These are phyloP conservation scores for Drosophila punjabiensis DNA, from an alignment of 1,140 invertebrate species.

Conservation along the genomic window DNA sequence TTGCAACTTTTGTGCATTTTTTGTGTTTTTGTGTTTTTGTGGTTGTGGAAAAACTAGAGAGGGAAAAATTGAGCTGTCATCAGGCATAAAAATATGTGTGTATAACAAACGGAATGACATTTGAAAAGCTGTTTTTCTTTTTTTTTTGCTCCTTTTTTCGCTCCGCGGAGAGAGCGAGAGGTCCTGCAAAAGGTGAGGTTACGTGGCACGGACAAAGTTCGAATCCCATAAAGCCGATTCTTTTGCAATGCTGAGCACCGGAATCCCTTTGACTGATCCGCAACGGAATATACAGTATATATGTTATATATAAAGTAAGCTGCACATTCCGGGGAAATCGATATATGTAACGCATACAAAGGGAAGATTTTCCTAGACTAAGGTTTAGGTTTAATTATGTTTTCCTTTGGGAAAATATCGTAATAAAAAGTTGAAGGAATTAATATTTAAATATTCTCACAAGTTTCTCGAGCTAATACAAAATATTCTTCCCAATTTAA, in stretches of 20 bases:
- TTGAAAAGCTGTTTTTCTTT: conserved; percentile 36
- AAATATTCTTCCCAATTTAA: neutral
- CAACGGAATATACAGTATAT: neutral
- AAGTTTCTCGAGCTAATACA: neutral
- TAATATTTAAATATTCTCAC: neutral
- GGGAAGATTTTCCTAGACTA: neutral
- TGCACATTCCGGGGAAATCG: neutral
- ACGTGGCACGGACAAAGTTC: conserved; percentile 27
- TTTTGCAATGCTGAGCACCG: conserved; percentile 25
- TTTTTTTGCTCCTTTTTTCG: neutral
- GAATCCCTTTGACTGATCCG: conserved; percentile 25
- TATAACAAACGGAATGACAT: conserved; percentile 60
- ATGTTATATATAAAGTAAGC: neutral
- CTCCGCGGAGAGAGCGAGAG: neutral
- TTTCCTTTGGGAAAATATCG: neutral
- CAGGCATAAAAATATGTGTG: conserved; percentile 66
- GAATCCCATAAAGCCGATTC: conserved; percentile 36
- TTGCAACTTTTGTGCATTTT: conserved; percentile 54
- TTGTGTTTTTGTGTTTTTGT: conserved; percentile 26
- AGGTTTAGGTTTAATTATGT: neutral
- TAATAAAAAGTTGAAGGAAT: neutral
- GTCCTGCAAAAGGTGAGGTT: conserved; percentile 25
- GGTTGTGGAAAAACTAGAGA: conserved; percentile 52
- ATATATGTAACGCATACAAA: neutral
- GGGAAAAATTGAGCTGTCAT: conserved; percentile 72